Percentiles rank a stretch among this genome's conserved stretches.
Evolutionary conservation across 2,113 vertebrate species (phyloP).

Genomic region (Carassius gibelio): DNA sequence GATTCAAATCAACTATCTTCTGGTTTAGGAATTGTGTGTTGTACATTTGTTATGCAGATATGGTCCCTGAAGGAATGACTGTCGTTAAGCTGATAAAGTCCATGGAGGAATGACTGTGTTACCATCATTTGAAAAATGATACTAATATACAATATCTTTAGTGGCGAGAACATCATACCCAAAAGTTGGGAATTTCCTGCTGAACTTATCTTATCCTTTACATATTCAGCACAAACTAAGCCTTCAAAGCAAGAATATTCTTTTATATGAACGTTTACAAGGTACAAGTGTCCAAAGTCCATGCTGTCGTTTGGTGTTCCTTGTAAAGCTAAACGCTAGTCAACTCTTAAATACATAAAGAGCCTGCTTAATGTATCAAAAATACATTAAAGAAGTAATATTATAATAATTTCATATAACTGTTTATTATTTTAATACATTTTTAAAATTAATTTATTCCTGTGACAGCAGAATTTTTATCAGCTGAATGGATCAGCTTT

Average conservation of each 20-base stretch:
- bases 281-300: not conserved
- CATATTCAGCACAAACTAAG: conserved; percentile 44
- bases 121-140: conserved; percentile 10
- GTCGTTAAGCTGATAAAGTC: conserved; percentile 18
- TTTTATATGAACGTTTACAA: not conserved
- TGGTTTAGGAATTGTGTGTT: not conserved
- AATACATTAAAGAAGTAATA: not conserved
- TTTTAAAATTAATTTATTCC: not conserved
- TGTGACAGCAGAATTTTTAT: too few species aligned
- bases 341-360: not conserved
- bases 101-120: conserved; percentile 8
- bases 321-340: not conserved
- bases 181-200: conserved; percentile 45
- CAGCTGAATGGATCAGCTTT: not conserved
- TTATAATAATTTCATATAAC: not conserved
- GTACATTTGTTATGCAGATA: conserved; percentile 13
- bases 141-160: conserved; percentile 33
- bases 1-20: conserved; percentile 15
- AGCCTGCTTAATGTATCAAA: not conserved
- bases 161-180: conserved; percentile 12
- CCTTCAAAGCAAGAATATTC: conserved; percentile 22
- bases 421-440: not conserved
- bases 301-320: not conserved
- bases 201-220: conserved; percentile 37
- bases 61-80: conserved; percentile 3